Evolutionary conservation across 35 echinoderm and acorn worm species (phyloP), one percentile per base, ranked within the genome.

Genomic region (Patiria miniata): DNA sequence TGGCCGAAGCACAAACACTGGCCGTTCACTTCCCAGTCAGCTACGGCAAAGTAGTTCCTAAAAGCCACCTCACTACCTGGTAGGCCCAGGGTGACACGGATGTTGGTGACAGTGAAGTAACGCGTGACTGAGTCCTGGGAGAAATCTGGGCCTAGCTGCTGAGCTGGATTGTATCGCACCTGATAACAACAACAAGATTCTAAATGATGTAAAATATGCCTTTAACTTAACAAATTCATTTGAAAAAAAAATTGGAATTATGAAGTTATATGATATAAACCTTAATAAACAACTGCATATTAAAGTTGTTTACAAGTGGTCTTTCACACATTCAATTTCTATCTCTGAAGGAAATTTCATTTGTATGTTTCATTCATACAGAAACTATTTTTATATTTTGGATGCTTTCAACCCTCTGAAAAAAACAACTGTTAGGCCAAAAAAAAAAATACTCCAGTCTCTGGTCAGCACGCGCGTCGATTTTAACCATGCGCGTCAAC

Each of bases 1-100:
- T 94, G 95, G 14, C 95, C 95, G 82, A 87, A 98, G 76, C 95
- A 98, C 26, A 91, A 80, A 69, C 95, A 98, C 77, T 98, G 95
- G 29, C 95, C 95, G 30, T 42, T 69, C 1, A 94, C 92, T 30
- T 82, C 81, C 91, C 91, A 98, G 86, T 98, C 95, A 52, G 91
- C 91, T 8, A 98, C 86, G 26, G 95, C 92, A 87, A 94, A 94
- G 52, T 85, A 94, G 47, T 47, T 86, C 1, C 92, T 22, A 14
- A 58, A 23, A 14, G 52, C 19, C 3, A 78, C 28, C 5, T 85
- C 81, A 6, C 19, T 40, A 2, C 91, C 91, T 5, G 95, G 89
- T 80, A 84, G 28, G 1, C 84, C 85, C 1, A 98, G 92, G 18
- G 79, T 89, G 51, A 94, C 33, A 23, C 92, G 83, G 17, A 98